Evolutionary conservation across 1,140 invertebrate species (phyloP).

Genomic region (Drosophila mauritiana): DNA sequence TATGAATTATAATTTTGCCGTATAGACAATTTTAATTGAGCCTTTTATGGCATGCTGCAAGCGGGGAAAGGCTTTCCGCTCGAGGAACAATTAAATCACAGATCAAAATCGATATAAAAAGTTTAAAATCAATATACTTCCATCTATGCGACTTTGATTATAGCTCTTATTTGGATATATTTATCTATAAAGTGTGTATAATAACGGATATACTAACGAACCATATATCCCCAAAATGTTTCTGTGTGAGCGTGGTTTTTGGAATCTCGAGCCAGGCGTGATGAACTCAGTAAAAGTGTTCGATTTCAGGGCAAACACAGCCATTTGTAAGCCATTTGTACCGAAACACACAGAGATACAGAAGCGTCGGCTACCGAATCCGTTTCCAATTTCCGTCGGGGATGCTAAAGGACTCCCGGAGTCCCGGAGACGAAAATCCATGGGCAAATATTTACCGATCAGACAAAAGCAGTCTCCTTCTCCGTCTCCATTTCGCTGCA

Average conservation of each 20-base stretch:
- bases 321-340: constrained; percentile 80
- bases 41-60: constrained; percentile 65
- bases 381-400: constrained; percentile 52
- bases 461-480: constrained; percentile 17
- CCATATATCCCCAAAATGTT: neutral
- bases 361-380: constrained; percentile 50
- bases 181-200: neutral
- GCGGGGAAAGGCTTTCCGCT: neutral
- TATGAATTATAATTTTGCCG: constrained; percentile 81
- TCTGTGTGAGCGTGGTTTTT: neutral
- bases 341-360: constrained; percentile 33
- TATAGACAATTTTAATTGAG: constrained; percentile 84
- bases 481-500: constrained; percentile 27
- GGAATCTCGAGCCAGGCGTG: constrained; percentile 27
- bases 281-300: constrained; percentile 43
- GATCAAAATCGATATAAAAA: neutral
- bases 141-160: too few species aligned
- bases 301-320: constrained; percentile 69
- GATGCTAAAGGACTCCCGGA: constrained; percentile 29
- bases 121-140: too few species aligned
- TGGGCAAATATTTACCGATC: constrained; percentile 64
- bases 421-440: constrained; percentile 59
- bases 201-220: neutral
- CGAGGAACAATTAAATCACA: neutral
- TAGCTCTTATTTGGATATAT: neutral